Percentiles rank a stretch among this genome's conserved stretches.
Evolutionary conservation across 2,113 vertebrate genomes (phyloP).

Genomic region (Callaeas wilsoni): DNA sequence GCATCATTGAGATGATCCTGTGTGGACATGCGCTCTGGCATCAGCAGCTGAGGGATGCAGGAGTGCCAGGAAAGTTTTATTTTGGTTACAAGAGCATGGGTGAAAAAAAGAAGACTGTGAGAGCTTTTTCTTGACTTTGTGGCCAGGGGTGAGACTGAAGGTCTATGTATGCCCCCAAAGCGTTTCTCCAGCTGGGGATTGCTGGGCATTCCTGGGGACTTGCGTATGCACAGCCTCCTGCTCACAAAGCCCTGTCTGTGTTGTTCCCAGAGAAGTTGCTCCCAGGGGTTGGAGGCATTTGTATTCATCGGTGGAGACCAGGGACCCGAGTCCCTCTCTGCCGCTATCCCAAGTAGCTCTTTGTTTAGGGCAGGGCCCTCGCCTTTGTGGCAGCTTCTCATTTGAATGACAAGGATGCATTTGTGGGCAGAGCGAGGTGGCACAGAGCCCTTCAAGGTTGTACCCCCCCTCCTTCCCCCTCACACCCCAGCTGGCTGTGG

Average conservation of each 20-base stretch:
- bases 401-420: conserved; percentile 40
- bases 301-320: conserved; percentile 2
- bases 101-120: not conserved
- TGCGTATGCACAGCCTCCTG: not conserved
- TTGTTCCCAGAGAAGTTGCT: not conserved
- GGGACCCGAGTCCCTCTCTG: not conserved
- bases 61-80: not conserved
- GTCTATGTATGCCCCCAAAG: not conserved
- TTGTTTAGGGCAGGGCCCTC: not conserved
- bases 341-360: not conserved
- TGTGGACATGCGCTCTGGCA: not conserved
- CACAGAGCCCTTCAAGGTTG: not conserved
- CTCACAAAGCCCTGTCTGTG: conserved; percentile 32
- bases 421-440: not conserved
- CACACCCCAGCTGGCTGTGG: not conserved
- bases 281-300: conserved; percentile 25
- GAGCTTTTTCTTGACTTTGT: not conserved
- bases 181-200: not conserved
- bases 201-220: conserved; percentile 1
- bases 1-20: not conserved
- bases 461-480: not conserved
- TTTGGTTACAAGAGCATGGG: not conserved
- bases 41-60: not conserved
- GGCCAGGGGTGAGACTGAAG: not conserved
- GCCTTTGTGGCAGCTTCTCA: conserved; percentile 12